Conservation (phyloP, 2,797 vertebrate genomes). For the Sciurus vulgaris region DNA sequence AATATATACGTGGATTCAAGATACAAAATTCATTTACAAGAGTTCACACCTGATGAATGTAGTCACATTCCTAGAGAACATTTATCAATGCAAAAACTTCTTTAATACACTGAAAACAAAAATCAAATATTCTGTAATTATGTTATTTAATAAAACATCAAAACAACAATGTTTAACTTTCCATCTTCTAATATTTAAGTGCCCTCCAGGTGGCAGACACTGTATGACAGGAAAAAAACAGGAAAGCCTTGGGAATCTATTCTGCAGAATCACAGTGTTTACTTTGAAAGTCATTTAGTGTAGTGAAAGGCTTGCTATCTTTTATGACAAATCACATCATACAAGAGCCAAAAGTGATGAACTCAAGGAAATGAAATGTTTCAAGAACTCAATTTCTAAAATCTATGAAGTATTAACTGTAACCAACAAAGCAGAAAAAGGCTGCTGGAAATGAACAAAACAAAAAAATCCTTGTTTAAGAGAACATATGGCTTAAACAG, state of each 20-base stretch:
- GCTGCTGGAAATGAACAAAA: conserved; percentile 70
- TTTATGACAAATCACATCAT: conserved; percentile 74
- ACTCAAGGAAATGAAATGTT: conserved; percentile 68
- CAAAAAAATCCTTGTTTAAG: conserved; percentile 60
- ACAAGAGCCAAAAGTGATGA: conserved; percentile 68
- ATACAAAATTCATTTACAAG: conserved; percentile 87
- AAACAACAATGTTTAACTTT: conserved; percentile 75
- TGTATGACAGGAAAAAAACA: conserved; percentile 68
- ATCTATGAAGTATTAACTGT: conserved; percentile 64
- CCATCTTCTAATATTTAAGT: conserved; percentile 70
- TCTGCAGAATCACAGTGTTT: conserved; percentile 86
- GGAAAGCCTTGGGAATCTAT: conserved; percentile 73
- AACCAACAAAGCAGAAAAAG: conserved; percentile 72
- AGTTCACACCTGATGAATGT: conserved; percentile 85
- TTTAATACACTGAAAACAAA: conserved; percentile 83
- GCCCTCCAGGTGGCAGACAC: conserved; percentile 70
- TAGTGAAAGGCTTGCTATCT: conserved; percentile 76
- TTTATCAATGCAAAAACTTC: conserved; percentile 81
- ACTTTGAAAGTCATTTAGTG: conserved; percentile 77
- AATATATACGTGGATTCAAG: conserved; percentile 84
- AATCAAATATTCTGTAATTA: conserved; percentile 78
- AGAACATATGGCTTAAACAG: conserved; percentile 81
- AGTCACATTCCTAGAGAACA: conserved; percentile 85
- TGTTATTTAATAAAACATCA: conserved; percentile 78
- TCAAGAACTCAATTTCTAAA: conserved; percentile 72